Conservation (phyloP, 92 coral and sea anemone genomes). For the Epizoanthus rinbou region DNA sequence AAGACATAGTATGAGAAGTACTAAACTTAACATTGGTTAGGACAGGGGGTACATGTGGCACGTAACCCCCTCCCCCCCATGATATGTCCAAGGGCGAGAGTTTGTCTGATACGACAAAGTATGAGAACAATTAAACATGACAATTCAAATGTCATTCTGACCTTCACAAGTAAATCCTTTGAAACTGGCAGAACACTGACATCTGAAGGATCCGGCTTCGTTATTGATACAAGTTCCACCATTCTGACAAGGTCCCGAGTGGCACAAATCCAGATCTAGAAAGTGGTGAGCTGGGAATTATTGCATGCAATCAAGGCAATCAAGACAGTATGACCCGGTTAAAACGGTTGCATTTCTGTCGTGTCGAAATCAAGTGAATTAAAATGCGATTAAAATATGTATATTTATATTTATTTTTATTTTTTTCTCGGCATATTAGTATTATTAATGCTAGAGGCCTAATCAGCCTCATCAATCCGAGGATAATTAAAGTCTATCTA, state of each 20-base stretch:
- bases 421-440: too few species aligned
- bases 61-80: too few species aligned
- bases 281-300: neutral
- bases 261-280: conserved; percentile 87
- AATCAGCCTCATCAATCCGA: too few species aligned
- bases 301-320: neutral
- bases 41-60: too few species aligned
- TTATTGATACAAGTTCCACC: conserved; percentile 81
- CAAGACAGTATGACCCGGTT: too few species aligned
- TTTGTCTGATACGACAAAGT: conserved; percentile 16
- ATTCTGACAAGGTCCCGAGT: conserved; percentile 89
- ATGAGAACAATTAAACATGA: neutral
- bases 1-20: neutral
- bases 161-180: conserved; percentile 92
- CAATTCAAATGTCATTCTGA: conserved; percentile 1
- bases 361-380: neutral
- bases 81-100: conserved; percentile 54
- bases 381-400: neutral
- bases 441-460: too few species aligned
- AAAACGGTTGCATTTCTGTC: too few species aligned
- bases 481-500: too few species aligned
- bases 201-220: conserved; percentile 77
- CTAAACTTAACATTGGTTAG: too few species aligned
- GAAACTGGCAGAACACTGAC: conserved; percentile 67
- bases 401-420: too few species aligned